Evolutionary conservation across 2,888 invertebrate species (phyloP).

Genomic region (Epirrhoe tristata): DNA sequence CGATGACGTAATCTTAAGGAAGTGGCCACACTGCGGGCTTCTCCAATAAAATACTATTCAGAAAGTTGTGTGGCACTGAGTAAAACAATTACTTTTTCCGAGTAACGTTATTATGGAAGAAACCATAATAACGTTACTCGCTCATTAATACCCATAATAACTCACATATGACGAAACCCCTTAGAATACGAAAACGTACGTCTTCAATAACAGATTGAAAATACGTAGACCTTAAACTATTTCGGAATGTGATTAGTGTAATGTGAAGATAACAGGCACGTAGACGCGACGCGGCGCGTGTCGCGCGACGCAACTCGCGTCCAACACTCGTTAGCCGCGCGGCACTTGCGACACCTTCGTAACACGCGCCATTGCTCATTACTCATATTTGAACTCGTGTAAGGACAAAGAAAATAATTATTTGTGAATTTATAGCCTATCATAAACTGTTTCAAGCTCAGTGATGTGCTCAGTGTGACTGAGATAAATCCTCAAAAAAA

Average conservation of each 20-base stretch:
- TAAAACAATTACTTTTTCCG: too few species aligned
- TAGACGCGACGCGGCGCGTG: not conserved
- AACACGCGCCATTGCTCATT: not conserved
- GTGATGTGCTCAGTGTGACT: too few species aligned
- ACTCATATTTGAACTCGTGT: not conserved
- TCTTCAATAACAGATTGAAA: not conserved
- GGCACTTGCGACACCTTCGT: not conserved
- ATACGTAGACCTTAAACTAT: not conserved
- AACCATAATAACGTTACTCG: too few species aligned
- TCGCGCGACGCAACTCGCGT: not conserved
- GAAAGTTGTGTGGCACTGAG: too few species aligned
- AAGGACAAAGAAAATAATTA: too few species aligned
- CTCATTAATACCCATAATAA: too few species aligned
- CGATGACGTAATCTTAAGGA: not conserved
- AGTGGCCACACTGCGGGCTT: not conserved
- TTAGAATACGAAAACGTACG: not conserved
- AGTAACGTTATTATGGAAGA: too few species aligned
- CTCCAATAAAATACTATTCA: too few species aligned
- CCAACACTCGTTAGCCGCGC: not conserved
- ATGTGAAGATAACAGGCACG: not conserved
- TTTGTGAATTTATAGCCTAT: too few species aligned
- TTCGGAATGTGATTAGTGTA: not conserved
- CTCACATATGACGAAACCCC: too few species aligned
- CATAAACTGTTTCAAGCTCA: too few species aligned
- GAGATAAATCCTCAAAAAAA: too few species aligned